These are phyloP conservation scores for Ispidina lecontei DNA, from an alignment of 2,797 vertebrate genomes.

Conservation along the genomic window DNA sequence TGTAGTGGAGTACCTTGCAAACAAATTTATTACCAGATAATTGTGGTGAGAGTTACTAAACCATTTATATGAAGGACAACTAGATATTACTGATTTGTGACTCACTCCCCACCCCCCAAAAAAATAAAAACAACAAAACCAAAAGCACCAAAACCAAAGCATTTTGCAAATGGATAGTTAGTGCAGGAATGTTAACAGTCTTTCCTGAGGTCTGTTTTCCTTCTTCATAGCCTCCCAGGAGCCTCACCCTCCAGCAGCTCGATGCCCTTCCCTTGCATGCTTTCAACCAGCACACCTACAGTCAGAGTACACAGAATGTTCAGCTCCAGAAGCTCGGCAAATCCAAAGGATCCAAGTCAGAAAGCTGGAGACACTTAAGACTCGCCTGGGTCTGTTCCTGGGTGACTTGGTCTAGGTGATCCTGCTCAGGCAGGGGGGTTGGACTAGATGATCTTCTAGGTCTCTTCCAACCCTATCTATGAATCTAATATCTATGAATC, in stretches of 20 bases:
- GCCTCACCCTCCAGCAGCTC: not conserved
- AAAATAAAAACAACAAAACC: rapidly evolving
- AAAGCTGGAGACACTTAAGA: not conserved
- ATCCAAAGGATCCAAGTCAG: not conserved
- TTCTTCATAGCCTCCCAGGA: not conserved
- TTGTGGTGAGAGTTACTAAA: not conserved
- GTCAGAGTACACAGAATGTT: not conserved
- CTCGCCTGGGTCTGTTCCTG: no score
- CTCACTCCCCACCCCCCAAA: no score
- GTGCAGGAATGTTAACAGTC: not conserved
- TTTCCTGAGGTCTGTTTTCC: not conserved
- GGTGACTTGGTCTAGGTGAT: no score
- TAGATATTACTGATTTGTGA: not conserved
- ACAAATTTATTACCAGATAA: not conserved
- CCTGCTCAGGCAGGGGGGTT: no score
- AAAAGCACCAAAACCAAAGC: not conserved
- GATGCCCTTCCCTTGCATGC: rapidly evolving
- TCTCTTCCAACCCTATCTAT: no score
- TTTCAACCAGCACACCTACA: not conserved
- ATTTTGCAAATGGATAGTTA: not conserved
- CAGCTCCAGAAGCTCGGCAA: not conserved
- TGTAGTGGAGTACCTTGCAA: not conserved
- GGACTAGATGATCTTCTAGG: no score
- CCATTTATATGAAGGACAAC: not conserved
- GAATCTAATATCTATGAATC: no score